These are phyloP conservation scores for Nemopilema nomurai DNA, from an alignment of 30 jellyfish, hydroid and myxozoan species.

Conservation along the genomic window DNA sequence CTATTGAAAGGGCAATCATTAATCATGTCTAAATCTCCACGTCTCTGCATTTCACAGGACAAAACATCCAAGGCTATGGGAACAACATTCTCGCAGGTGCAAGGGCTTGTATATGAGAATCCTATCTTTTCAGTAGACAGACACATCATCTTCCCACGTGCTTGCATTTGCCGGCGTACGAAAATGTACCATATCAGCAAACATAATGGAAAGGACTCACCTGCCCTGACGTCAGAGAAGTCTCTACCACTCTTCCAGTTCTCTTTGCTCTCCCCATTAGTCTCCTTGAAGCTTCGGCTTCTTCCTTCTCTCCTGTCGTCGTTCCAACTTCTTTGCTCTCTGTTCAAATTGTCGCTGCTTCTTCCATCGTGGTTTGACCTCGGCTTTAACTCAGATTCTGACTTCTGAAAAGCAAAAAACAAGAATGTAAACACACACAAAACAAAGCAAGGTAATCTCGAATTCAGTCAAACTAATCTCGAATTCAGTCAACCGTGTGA, in stretches of 20 bases:
- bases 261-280: neutral
- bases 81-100: too few relatives aligned
- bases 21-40: too few relatives aligned
- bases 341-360: neutral
- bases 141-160: too few relatives aligned
- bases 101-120: too few relatives aligned
- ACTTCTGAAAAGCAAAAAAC: neutral
- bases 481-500: neutral
- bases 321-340: constrained; percentile 5
- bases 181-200: too few relatives aligned
- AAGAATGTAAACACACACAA: neutral
- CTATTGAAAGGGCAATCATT: too few relatives aligned
- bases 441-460: neutral
- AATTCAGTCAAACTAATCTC: neutral
- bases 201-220: neutral
- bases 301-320: neutral
- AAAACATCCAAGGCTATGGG: too few relatives aligned
- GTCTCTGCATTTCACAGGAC: too few relatives aligned
- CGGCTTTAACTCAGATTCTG: constrained; percentile 20
- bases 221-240: too few relatives aligned
- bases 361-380: constrained; percentile 15
- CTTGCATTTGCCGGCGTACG: too few relatives aligned
- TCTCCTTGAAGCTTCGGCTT: constrained; percentile 8
- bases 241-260: neutral
- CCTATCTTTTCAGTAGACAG: too few relatives aligned